Conservation (phyloP, 2,888 invertebrate species). For the Baccha elongata region DNA sequence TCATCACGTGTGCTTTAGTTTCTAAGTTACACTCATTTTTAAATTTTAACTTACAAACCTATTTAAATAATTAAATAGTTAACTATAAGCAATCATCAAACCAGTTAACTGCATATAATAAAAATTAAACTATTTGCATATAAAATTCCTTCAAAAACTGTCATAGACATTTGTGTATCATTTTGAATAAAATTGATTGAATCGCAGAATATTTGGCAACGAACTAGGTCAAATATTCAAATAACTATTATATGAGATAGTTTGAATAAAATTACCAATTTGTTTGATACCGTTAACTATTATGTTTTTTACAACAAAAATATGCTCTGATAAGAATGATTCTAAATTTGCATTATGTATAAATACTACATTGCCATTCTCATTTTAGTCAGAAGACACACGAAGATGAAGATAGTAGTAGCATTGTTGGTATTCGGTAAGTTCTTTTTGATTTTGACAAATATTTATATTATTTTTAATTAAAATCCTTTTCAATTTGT, state of each 20-base stretch:
- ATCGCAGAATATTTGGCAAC: constrained; percentile 3
- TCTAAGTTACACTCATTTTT: background rate
- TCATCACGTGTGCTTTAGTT: no score
- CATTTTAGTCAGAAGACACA: background rate
- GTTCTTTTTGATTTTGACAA: background rate
- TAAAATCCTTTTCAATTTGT: background rate
- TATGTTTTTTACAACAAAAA: constrained; percentile 7
- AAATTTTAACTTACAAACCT: background rate
- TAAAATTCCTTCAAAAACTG: background rate
- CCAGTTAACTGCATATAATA: background rate
- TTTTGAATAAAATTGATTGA: background rate
- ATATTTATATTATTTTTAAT: background rate
- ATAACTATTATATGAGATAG: background rate
- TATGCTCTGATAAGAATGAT: background rate
- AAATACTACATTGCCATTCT: background rate
- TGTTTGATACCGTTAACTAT: background rate
- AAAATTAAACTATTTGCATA: background rate
- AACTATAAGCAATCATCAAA: background rate
- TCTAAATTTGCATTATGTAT: constrained; percentile 3
- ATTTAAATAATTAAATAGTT: background rate
- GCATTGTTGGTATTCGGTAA: background rate
- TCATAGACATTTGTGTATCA: background rate
- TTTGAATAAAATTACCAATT: background rate
- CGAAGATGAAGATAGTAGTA: background rate
- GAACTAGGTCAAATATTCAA: constrained; percentile 16